Conservation (phyloP, 2,888 invertebrate species). For the Amorpha juglandis region DNA sequence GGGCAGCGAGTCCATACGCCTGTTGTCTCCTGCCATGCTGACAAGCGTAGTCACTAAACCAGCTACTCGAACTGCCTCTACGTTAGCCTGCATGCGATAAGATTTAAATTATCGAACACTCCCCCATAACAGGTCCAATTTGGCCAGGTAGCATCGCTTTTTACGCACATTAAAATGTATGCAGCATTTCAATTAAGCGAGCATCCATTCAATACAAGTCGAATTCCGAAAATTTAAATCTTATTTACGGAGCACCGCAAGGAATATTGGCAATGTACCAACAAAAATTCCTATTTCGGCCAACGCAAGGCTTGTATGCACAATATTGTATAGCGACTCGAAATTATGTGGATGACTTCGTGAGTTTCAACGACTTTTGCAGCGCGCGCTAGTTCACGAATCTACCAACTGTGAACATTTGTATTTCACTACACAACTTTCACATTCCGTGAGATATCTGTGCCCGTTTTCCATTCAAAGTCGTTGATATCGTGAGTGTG, state of each 20-base stretch:
- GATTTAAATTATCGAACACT: constrained; percentile 77
- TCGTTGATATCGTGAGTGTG: constrained; percentile 57
- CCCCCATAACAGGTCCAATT: constrained; percentile 46
- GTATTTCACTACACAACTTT: constrained; percentile 58
- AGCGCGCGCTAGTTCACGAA: constrained; percentile 48
- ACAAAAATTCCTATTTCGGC: constrained; percentile 57
- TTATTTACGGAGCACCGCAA: constrained; percentile 68
- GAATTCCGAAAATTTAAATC: constrained; percentile 77
- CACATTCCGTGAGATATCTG: constrained; percentile 50
- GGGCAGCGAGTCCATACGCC: constrained; percentile 79
- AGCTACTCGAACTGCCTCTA: constrained; percentile 92
- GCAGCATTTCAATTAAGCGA: constrained; percentile 43
- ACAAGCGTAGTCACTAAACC: constrained; percentile 93
- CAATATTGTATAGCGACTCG: constrained; percentile 54
- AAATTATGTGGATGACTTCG: constrained; percentile 61
- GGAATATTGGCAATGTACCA: constrained; percentile 68
- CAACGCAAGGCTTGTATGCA: constrained; percentile 58
- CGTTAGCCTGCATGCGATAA: constrained; percentile 88
- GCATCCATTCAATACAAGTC: constrained; percentile 48
- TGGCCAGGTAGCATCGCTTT: constrained; percentile 42
- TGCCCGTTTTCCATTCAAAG: constrained; percentile 54
- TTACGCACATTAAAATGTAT: constrained; percentile 43
- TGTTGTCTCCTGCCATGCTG: constrained; percentile 89
- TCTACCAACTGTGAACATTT: constrained; percentile 51
- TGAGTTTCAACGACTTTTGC: constrained; percentile 56